Percentiles rank a stretch among this genome's conserved stretches.
These are phyloP conservation scores for Chascanopsetta lugubris DNA, from an alignment of 2,113 vertebrate genomes.

Conservation along the genomic window DNA sequence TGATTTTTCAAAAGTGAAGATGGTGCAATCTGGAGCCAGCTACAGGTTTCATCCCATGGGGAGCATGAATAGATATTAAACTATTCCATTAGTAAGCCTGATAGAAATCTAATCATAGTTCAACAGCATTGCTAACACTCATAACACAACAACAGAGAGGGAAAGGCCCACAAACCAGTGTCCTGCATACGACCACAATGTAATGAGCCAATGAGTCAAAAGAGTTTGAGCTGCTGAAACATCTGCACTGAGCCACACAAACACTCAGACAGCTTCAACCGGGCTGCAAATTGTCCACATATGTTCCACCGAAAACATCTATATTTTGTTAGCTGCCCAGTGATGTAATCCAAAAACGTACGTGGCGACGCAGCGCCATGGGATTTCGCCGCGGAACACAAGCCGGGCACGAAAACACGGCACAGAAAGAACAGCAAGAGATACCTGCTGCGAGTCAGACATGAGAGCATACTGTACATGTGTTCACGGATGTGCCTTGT, in stretches of 20 bases:
- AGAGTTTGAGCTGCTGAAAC: conserved; percentile 18
- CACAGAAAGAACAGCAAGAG: background rate
- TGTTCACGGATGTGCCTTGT: background rate
- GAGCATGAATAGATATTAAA: no score
- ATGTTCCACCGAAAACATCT: conserved; percentile 58
- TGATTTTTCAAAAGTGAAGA: no score
- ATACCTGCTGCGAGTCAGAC: conserved; percentile 41
- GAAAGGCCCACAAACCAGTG: no score
- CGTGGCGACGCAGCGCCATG: conserved; percentile 21
- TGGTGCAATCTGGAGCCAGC: no score
- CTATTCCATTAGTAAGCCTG: no score
- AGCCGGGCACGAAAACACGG: conserved; percentile 59
- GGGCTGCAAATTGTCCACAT: conserved; percentile 58
- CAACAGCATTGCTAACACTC: no score
- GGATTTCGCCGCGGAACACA: conserved; percentile 47
- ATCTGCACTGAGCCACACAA: conserved; percentile 43
- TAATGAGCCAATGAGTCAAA: conserved; percentile 18
- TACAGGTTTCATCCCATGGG: no score
- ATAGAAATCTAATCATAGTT: no score
- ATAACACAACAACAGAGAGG: no score
- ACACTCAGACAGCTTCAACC: conserved; percentile 18
- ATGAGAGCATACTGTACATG: conserved; percentile 10
- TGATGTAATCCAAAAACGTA: conserved; percentile 62
- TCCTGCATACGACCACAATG: background rate
- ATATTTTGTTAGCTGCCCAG: conserved; percentile 64